Base-by-base conservation (phyloP, 2,888 invertebrate species). In the Sarcophaga caerulescens region DNA sequence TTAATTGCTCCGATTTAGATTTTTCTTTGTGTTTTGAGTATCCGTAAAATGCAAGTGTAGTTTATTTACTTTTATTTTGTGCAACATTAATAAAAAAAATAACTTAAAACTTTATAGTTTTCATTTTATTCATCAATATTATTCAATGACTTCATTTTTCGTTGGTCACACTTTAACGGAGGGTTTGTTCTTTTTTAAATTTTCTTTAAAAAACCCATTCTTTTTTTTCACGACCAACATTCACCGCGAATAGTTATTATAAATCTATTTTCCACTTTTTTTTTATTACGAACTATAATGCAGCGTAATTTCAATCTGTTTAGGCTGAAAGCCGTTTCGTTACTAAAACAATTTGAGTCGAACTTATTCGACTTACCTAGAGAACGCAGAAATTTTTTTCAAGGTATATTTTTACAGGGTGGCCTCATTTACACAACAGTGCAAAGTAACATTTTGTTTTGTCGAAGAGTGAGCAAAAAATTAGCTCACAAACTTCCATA, bases 271-370 rank as follows among this genome's bases (percentile, higher is more conserved):
- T 52, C 10, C 52, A 14, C 52, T 14, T 4, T 14, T 52, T 52
- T 14, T 14, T 17, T 52, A 52, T 52, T 14, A 52, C 10, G 14
- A 10, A 52, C 17, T 52, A 52, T 1, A 4, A 17, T 14, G 4
- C 52, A 14, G 52, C 47, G 60, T 73, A 68, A 62, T 90, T 90
- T 89, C 89, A 92, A 92, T 91, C 91, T 91, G 91, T 89, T 90
- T 90, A 88, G 89, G 90, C 91, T 90, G 91, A 93, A 92, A 92
- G 93, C 93, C 93, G 92, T 93, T 92, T 93, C 92, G 92, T 92
- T 92, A 93, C 93, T 93, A 90, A 92, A 78, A 45, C n/a, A 52
- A 78, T 74, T 66, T 70, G 70, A 86, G 86, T 86, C 84, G 59
- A 86, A 86, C 84, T 86, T 84, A 75, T 70, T 47, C 60, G 35